Evolutionary conservation across 2,888 invertebrate species (phyloP), one percentile per base, ranked within the genome.

Genomic region (Bibio marci): DNA sequence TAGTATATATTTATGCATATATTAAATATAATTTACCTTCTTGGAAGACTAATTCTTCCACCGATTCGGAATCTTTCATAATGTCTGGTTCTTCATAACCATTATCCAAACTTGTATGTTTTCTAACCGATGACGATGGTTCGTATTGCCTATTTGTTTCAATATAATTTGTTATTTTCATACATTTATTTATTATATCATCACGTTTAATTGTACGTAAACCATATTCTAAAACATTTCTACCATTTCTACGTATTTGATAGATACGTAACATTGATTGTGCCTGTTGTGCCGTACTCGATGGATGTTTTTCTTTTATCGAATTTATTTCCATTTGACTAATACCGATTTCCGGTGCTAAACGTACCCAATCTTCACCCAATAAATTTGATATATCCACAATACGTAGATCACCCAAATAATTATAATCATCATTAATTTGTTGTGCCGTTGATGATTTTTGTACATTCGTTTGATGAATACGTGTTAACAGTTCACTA

Each of bases 151-250:
- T 39, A 30, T 40, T 45, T 12, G 44, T 43, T 35, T 45, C 47
- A 10, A 45, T 44, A 33, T 45, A 45, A 8, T 36, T 40, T 14
- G 43, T 45, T 4, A 45, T 46, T 39, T 45, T 76, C 48, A 82
- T 78, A 59, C 86, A 87, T 50, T 83, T 80, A 46, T 80, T 78
- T 50, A 91, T 81, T 38, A 94, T 90, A 57, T 94, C 92, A 52
- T 88, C 88, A 49, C 94, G 71, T 41, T 85, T 85, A 44, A 94
- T 88, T 48, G 77, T 73, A 51, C 78, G 75, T 33, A 94, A 66
- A 2, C 87, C 90, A 49, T 80, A 70, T 58, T 92, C 91, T 49
- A 94, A 62, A 6, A 77, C 75, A 51, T 75, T 78, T 35, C 70
- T 37, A 39, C 52, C 50, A 34, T 59, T 56, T 11, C 59, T 55